Conservation (phyloP, 1,140 invertebrate species). For the Listronotus oregonensis region DNA sequence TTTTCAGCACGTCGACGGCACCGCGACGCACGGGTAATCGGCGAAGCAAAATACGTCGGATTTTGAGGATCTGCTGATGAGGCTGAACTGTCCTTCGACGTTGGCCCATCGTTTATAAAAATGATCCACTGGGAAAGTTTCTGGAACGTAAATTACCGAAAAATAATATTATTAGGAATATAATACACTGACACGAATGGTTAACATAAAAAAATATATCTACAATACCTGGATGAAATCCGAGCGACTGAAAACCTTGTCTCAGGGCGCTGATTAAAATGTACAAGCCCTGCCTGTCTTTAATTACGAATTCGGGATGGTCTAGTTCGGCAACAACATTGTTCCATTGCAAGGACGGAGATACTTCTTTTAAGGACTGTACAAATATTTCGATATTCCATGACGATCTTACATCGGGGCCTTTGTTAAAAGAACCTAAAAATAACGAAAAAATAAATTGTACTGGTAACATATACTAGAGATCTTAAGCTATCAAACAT, state of each 20-base stretch:
- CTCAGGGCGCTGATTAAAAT: slow-evolving; percentile 80
- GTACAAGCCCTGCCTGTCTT: slow-evolving; percentile 82
- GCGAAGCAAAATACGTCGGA: slow-evolving; percentile 94
- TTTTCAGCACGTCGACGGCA: slow-evolving; percentile 89
- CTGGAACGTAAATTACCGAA: no score
- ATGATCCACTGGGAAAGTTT: slow-evolving; percentile 31
- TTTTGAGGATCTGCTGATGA: slow-evolving; percentile 86
- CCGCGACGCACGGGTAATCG: slow-evolving; percentile 85
- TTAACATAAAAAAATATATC: neutral
- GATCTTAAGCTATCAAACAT: no score
- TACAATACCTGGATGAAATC: slow-evolving; percentile 75
- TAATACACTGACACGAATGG: neutral
- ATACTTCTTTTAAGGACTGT: slow-evolving; percentile 85
- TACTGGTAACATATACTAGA: no score
- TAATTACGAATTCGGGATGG: slow-evolving; percentile 85
- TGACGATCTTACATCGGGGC: slow-evolving; percentile 59
- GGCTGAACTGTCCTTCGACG: slow-evolving; percentile 88
- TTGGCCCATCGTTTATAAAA: slow-evolving; percentile 81
- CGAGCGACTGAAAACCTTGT: slow-evolving; percentile 75
- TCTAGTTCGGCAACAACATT: slow-evolving; percentile 91
- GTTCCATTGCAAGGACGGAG: slow-evolving; percentile 86
- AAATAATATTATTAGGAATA: no score
- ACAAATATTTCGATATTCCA: slow-evolving; percentile 96
- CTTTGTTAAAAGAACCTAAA: slow-evolving; percentile 55
- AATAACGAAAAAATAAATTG: no score